Evolutionary conservation across 2,888 invertebrate genomes (phyloP), one percentile per base, ranked within the genome.

Genomic region (Aspidapion aeneum): DNA sequence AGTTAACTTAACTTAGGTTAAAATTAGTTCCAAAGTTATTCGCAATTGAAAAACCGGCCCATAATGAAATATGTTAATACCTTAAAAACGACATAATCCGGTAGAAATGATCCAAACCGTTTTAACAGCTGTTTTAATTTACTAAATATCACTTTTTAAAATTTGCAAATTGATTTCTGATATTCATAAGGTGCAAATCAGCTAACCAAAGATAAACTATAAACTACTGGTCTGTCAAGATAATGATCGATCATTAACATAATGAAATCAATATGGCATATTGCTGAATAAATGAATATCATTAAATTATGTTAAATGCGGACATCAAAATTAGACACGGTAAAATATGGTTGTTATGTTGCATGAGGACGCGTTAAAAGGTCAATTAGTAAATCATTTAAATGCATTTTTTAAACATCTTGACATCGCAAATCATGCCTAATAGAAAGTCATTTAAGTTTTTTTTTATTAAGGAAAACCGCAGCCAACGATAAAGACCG

Each of bases 191-290:
- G 35, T 35, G 35, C 35, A 35, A 35, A 35, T 35, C 35, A 35
- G 35, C 35, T 35, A 35, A 7, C 35, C 35, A 35, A 35, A 35
- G 35, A 35, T 35, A 35, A 61, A 77, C 75, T 75, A 35, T 35
- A 35, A 61, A 77, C 75, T 75, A 72, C 72, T 72, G 75, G 35
- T 35, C 35, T 74, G 77, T 77, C 77, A 75, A 78, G 78, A 78
- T 78, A 78, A 77, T 76, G 74, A 78, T 78, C 77, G 71, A 69
- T 72, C 74, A 78, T 78, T 78, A 78, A 74, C 78, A 78, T 78
- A 78, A 78, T 78, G 78, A 78, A 78, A 78, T 78, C 78, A 78
- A 78, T 78, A 78, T 77, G 75, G 77, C 76, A 74, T 77, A 78
- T 78, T 78, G 77, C 75, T 77, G 78, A 78, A 78, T 78, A 78